Evolutionary conservation across 2,113 vertebrate species (phyloP).

Genomic region (Phalacrocorax brasilianus): DNA sequence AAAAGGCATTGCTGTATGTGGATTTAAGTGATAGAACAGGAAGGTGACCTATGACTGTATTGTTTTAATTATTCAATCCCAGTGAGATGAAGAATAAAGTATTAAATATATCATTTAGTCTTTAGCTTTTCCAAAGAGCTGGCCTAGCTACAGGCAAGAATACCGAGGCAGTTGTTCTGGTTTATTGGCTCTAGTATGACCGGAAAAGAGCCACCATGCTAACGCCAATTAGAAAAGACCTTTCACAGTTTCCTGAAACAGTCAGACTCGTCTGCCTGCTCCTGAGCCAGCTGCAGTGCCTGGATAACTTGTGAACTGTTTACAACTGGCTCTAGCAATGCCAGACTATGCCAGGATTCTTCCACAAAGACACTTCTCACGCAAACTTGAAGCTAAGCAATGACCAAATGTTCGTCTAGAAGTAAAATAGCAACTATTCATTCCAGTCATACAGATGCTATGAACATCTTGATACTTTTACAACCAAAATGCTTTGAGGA

Average conservation of each 20-base stretch:
- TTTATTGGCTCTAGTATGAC: neutral
- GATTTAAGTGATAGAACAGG: neutral
- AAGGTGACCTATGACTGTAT: neutral
- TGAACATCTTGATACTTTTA: neutral
- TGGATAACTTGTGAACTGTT: neutral
- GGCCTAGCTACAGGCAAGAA: neutral
- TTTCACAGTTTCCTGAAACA: neutral
- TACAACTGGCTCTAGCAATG: neutral
- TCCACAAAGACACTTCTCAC: neutral
- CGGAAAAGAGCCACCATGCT: neutral
- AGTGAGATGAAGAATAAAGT: neutral
- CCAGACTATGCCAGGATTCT: neutral
- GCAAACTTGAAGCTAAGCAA: neutral
- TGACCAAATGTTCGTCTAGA: neutral
- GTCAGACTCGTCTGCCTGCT: neutral
- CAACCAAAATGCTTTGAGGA: neutral
- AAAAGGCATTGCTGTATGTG: neutral
- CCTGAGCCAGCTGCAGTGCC: constrained; percentile 9
- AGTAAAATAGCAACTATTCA: neutral
- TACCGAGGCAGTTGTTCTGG: neutral
- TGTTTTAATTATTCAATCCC: neutral
- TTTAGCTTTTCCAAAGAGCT: neutral
- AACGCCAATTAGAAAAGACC: neutral
- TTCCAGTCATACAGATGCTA: neutral
- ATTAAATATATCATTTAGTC: neutral